Percentiles rank a stretch among this genome's conserved stretches.
Conservation (phyloP, 2,797 vertebrate genomes). For the Aselliscus stoliczkanus region DNA sequence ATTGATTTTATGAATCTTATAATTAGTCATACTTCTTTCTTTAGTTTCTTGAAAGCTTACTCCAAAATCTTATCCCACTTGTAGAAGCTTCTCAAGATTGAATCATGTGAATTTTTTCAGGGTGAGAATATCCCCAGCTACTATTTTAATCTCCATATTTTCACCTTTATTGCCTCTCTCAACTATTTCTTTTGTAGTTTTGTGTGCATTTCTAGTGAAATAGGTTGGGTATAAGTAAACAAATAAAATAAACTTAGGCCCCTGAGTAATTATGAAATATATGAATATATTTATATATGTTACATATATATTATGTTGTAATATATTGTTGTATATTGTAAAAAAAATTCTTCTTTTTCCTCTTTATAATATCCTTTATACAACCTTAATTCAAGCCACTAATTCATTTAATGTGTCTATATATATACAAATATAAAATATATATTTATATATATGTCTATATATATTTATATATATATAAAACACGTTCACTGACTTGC, state of each 20-base stretch:
- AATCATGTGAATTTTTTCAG: background rate
- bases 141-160: background rate
- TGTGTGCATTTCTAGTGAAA: background rate
- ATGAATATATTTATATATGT: background rate
- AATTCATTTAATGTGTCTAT: background rate
- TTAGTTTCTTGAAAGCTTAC: background rate
- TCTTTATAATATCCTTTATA: background rate
- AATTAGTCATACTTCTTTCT: background rate
- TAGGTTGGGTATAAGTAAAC: background rate
- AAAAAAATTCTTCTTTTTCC: background rate
- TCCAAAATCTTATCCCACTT: background rate
- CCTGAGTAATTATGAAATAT: background rate
- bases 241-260: background rate
- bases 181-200: background rate
- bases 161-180: background rate
- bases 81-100: background rate
- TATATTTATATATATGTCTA: too few species aligned
- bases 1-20: background rate
- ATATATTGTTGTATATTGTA: background rate
- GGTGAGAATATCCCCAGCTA: background rate
- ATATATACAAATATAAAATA: background rate
- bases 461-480: too few species aligned
- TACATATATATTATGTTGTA: background rate
- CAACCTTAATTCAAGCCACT: background rate
- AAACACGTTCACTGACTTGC: background rate